Conservation (phyloP, 2,113 vertebrate genomes). For the Theropithecus gelada region DNA sequence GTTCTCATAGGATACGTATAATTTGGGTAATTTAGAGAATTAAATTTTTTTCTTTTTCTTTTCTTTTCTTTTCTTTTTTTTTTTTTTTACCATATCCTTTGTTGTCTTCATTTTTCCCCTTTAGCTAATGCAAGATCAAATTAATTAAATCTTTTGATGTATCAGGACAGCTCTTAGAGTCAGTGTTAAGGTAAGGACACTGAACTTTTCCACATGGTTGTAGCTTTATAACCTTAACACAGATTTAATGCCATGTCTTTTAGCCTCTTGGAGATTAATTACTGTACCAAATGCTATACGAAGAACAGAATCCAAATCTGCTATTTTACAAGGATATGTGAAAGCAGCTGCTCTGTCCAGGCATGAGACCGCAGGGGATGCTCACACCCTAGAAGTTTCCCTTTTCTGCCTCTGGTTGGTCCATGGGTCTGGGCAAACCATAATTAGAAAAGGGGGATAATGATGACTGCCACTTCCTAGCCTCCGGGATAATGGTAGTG, state of each 20-base stretch:
- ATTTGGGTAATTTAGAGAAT: slow-evolving; percentile 74
- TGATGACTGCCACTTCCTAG: background rate
- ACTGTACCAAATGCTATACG: slow-evolving; percentile 75
- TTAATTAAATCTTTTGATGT: slow-evolving; percentile 84
- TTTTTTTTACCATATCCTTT: slow-evolving; percentile 62
- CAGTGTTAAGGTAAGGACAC: slow-evolving; percentile 80
- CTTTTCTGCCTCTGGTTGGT: background rate
- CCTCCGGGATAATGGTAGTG: background rate
- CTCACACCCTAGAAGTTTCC: background rate
- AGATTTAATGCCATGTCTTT: slow-evolving; percentile 84
- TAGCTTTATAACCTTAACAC: slow-evolving; percentile 82
- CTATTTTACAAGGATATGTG: slow-evolving; percentile 54
- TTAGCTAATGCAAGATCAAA: slow-evolving; percentile 77
- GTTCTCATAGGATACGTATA: background rate
- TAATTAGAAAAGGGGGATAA: background rate
- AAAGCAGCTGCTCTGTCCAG: slow-evolving; percentile 38
- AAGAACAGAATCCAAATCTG: slow-evolving; percentile 69
- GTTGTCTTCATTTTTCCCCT: slow-evolving; percentile 70
- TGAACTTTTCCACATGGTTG: slow-evolving; percentile 84
- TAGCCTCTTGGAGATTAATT: slow-evolving; percentile 85
- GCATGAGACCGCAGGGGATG: background rate
- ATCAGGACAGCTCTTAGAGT: slow-evolving; percentile 77
- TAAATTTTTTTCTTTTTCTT: background rate
- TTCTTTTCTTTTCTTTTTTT: background rate
- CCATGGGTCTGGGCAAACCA: background rate